Base-by-base conservation (phyloP, 2,113 vertebrate species). In the Charadrius vociferus region DNA sequence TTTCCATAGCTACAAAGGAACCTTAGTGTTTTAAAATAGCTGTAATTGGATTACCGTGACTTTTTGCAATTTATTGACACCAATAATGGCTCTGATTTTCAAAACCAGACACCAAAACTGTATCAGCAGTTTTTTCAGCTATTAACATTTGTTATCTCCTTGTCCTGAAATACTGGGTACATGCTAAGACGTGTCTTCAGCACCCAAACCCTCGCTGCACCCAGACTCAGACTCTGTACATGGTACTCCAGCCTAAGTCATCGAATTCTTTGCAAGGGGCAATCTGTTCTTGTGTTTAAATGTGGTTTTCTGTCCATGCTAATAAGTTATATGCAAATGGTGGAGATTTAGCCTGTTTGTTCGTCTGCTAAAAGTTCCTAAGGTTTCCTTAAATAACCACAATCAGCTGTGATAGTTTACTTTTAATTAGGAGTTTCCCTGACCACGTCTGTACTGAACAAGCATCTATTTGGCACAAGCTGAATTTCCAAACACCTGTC, bases 1-100 rank as follows among this genome's bases (percentile, higher is more conserved):
- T 98, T 97, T 96, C 97, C 97, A 98, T 98, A 95, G 97, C 91
- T 97, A 97, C 98, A 95, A 92, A 96, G 89, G 90, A 97, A 86
- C 95, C 89, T 96, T 59, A 94, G 95, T 96, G 96, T 97, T 97
- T 96, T 96, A 96, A 97, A 97, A 97, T 97, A 97, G 96, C 97
- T 90, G 93, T 98, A 97, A 96, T 94, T 91, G 72, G 94, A 95
- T 95, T 94, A 94, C 89, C 73, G 53, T 68, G 86, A 75, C 78
- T 93, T 96, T 83, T 61, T 90, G 39, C 81, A 86, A 96, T 92
- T 94, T 95, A 93, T 88, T 93, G 94, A 90, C 72, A 96, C 68
- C 75, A 21, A 68, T 95, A 97, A 96, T 20, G 73, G 84, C 77
- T 88, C 78, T 1, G 16, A 88, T 95, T 96, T 97, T 78, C 81